Base-by-base conservation (phyloP, 1,140 invertebrate genomes). In the Rhagoletis zephyria region DNA sequence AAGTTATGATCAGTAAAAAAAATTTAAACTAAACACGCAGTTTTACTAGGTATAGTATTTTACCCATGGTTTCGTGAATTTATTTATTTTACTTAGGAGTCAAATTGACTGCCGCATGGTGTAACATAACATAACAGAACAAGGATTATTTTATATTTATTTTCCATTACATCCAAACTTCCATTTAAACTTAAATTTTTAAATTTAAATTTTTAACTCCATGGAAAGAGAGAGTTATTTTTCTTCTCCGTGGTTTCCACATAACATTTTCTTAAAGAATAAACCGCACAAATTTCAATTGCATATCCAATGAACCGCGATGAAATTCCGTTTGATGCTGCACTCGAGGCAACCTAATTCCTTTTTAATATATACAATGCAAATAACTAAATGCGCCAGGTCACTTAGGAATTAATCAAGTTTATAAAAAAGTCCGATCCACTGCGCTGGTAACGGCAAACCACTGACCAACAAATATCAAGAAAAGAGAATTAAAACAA, bases 281-380 rank as follows among this genome's bases (percentile, higher is more conserved):
- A 30, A 48, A 48, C 40, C 16, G 42, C 14, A 74, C 16, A 74
- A 74, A 74, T 48, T 74, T 16, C 42, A 5, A 12, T 56, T 59
- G 74, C 48, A 77, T 51, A 77, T 45, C 9, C 45, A 77, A 77
- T 51, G n/a, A 48, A 12, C 40, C 45, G 40, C 45, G 3, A n/a
- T 48, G 4, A 30, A 51, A 77, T 77, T 30, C n/a, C 16, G n/a
- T 48, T 77, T 48, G 45, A 16, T 42, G 70, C 45, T 51, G 42
- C 42, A 48, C 45, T n/a, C 5, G 19, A 56, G 19, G 45, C 45
- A 81, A 81, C 48, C 74, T 81, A 81, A 81, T 81, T 81, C 48
- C 45, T 56, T 59, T 81, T 81, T 81, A 81, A 81, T 81, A 10
- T 56, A 81, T 81, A 56, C 74, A 56, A 81, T 81, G 48, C n/a